These are phyloP conservation scores for Falcaria lacertinaria DNA, from an alignment of 2,888 invertebrate genomes.

Conservation along the genomic window DNA sequence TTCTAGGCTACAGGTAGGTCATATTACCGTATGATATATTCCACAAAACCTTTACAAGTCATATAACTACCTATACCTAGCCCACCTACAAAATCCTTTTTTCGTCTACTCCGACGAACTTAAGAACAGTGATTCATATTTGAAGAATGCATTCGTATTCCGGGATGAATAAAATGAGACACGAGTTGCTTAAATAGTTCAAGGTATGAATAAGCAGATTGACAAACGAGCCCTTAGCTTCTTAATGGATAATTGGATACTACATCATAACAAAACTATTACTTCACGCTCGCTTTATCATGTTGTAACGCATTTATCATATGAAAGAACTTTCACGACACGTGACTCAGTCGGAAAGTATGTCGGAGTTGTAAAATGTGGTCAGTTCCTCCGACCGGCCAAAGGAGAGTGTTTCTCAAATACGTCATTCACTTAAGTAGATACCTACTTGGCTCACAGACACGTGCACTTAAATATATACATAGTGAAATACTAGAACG, in stretches of 20 bases:
- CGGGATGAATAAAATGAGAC: conserved; percentile 16
- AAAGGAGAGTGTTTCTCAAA: conserved; percentile 20
- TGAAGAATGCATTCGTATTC: conserved; percentile 22
- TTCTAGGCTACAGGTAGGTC: too few relatives aligned
- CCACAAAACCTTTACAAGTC: too few relatives aligned
- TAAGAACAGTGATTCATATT: conserved; percentile 29
- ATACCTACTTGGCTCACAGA: conserved; percentile 1
- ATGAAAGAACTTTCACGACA: conserved; percentile 51
- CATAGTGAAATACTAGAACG: background rate
- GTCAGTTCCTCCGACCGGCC: conserved; percentile 35
- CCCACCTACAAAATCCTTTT: too few relatives aligned
- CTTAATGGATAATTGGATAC: conserved; percentile 7
- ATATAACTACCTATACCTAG: too few relatives aligned
- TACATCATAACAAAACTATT: conserved; percentile 6
- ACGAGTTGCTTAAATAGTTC: background rate
- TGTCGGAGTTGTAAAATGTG: conserved; percentile 51
- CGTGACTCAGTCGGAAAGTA: conserved; percentile 62
- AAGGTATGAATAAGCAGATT: background rate
- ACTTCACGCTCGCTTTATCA: conserved; percentile 5
- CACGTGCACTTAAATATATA: conserved; percentile 7
- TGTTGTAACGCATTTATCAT: conserved; percentile 10
- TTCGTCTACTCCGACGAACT: too few relatives aligned
- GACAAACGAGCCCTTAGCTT: conserved; percentile 17
- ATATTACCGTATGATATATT: too few relatives aligned
- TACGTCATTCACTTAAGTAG: conserved; percentile 19